Base-by-base conservation (phyloP, 2,113 vertebrate genomes). In the Elaphurus davidianus region DNA sequence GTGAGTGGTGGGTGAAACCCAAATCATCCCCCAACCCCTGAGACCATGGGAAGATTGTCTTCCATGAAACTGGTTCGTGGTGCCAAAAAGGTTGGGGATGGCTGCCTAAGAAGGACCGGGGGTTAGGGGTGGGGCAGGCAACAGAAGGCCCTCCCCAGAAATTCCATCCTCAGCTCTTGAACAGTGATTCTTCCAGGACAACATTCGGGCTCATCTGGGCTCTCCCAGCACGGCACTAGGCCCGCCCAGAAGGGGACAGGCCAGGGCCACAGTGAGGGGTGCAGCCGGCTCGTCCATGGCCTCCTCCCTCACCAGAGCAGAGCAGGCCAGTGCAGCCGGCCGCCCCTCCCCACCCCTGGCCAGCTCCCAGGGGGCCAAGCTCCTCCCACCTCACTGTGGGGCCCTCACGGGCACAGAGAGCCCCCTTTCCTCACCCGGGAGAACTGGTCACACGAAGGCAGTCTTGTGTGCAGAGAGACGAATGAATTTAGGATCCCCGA, bases 141-240 rank as follows among this genome's bases (percentile, higher is more conserved):
- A 25, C 6, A 13, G 57, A 45, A 16, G 64, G 45, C 27, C 27
- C 33, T 14, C n/a, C 3, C 17, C 27, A 33, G 55, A 52, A 60
- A 36, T 7, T 1, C 43, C 45, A 3, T 3, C 17, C 81, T 28
- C 27, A 3, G 23, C 47, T 84, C 36, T 2, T 28, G 43, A 28
- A 27, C 13, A 6, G 2, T n/a, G 12, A 28, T 2, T 15, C 12
- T n/a, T 47, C 47, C 21, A 3, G 67, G 60, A 47, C 19, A 43
- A 71, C 6, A 0, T 2, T 1, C 2, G n/a, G 36, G 30, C 0
- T 86, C 78, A 6, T 7, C 2, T 6, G 5, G 30, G 7, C 45
- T 60, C 36, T 28, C 21, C 82, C 3, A 3, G 30, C 0, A 0
- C 2, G 21, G 82, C 13, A 1, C 43, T 0, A 12, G 60, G 91